Base-by-base conservation (phyloP, 2,888 invertebrate genomes). In the Campaea margaritaria region DNA sequence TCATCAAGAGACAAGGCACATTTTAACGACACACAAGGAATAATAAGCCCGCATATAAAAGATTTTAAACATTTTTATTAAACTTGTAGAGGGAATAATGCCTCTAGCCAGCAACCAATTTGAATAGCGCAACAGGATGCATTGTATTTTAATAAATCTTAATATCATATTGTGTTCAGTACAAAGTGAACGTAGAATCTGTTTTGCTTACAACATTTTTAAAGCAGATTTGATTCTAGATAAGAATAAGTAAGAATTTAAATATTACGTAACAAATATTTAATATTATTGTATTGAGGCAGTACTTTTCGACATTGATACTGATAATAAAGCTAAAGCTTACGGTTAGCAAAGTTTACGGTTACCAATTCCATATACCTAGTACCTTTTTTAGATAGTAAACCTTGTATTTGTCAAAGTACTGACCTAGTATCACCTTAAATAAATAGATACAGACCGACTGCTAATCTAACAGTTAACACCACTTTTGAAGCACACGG, bases 21-120 rank as follows among this genome's bases (percentile, higher is more conserved):
- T 73, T 75, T 70, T 74, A 75, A 76, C 71, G 72, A 83, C 79
- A 77, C 75, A 66, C 67, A 60, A 72, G 64, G 81, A 83, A 84
- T 83, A 83, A 81, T 82, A 83, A 80, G 75, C 81, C 81, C 81
- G 79, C 31, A 61, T 78, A 81, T 83, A 70, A 70, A 74, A 76
- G 68, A 75, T 73, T 76, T 77, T 73, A 66, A 73, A 70, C 62
- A 70, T 70, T 78, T 81, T 79, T 79, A 80, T 75, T 63, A 73
- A 75, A 68, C 68, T 68, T n/a, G 65, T 63, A 62, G 43, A 57
- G 58, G 64, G 69, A 70, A 77, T 79, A 77, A 79, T 75, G 72
- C 69, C 69, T 69, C 58, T 64, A 70, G 65, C 66, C 64, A 62
- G 67, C 64, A 50, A 67, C 62, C 59, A 65, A 77, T 78, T 77